These are phyloP conservation scores for Brachionus rubens DNA, from an alignment of 1,140 invertebrate genomes.

Conservation along the genomic window DNA sequence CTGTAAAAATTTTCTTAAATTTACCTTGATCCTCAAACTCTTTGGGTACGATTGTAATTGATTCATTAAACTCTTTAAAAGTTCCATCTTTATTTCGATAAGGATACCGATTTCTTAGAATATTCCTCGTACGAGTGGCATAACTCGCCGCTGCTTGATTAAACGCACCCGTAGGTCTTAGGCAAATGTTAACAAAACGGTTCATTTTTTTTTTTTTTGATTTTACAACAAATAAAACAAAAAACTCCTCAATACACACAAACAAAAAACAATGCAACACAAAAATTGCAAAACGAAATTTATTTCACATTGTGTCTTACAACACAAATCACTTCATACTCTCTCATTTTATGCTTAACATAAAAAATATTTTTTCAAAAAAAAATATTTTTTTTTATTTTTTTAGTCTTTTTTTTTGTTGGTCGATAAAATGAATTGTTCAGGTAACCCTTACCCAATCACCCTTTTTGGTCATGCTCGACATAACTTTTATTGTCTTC, in stretches of 20 bases:
- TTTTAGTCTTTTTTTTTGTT: not conserved
- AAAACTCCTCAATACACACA: too few species aligned
- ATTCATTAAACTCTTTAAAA: slow-evolving; percentile 37
- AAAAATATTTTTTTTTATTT: not conserved
- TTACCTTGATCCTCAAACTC: slow-evolving; percentile 6
- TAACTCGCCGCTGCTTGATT: not conserved
- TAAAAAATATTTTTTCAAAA: not conserved
- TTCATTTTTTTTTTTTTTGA: slow-evolving; percentile 19
- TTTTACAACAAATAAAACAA: too few species aligned
- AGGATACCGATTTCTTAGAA: slow-evolving; percentile 20
- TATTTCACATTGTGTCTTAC: too few species aligned
- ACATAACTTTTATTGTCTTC: not conserved
- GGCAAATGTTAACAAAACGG: not conserved
- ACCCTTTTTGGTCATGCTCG: too few species aligned
- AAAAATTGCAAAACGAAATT: too few species aligned
- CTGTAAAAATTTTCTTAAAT: not conserved
- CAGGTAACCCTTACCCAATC: slow-evolving; percentile 23
- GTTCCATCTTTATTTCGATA: slow-evolving; percentile 33
- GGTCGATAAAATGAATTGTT: slow-evolving; percentile 43
- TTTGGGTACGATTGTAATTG: slow-evolving; percentile 31
- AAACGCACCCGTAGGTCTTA: too few species aligned
- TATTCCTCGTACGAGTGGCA: not conserved
- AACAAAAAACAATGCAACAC: too few species aligned
- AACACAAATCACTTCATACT: too few species aligned
- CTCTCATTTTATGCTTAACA: not conserved